Base-by-base conservation (phyloP, 2,113 vertebrate species). In the Todiramphus saurophagus region DNA sequence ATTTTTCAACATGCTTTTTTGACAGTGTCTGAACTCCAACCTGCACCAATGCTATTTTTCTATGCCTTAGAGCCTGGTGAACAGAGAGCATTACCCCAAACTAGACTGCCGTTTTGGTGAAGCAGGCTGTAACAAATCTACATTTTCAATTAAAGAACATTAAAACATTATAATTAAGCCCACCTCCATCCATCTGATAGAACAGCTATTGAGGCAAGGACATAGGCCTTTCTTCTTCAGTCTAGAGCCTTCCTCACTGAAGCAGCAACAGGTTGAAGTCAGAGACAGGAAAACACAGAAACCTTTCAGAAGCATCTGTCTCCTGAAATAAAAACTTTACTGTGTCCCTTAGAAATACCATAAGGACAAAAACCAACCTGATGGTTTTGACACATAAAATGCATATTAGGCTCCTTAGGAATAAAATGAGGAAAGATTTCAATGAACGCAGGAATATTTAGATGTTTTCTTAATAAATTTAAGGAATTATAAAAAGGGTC, bases 101-200 rank as follows among this genome's bases (percentile, higher is more conserved):
- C 87, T 82, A 76, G 44, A 77, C 15, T 53, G 82, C 74, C 83
- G 82, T 90, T 94, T 83, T 70, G 58, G n/a, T 86, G 67, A 91
- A 73, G n/a, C 7, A 81, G 48, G 43, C 69, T 87, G 48, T 19
- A 60, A 63, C 78, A 94, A 94, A 92, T 83, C 55, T 89, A 77
- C 91, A 59, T 89, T 95, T 97, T 93, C 77, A 83, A 63, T 44
- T 64, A 90, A 83, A 94, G 70, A 93, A 70, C 69, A 89, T 79
- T 75, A 53, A 95, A 95, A 91, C 93, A 94, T 67, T 10, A 76
- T 77, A 91, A 96, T 95, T 86, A 92, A 68, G 23, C 24, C 62
- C 43, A 73, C 33, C 24, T 90, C 68, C 41, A 82, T 53, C 35
- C 64, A n/a, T 56, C 79, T 76, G 77, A 27, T 11, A 55, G 9